Conservation (phyloP, 2,113 vertebrate species). For the Saguinus imperator region DNA sequence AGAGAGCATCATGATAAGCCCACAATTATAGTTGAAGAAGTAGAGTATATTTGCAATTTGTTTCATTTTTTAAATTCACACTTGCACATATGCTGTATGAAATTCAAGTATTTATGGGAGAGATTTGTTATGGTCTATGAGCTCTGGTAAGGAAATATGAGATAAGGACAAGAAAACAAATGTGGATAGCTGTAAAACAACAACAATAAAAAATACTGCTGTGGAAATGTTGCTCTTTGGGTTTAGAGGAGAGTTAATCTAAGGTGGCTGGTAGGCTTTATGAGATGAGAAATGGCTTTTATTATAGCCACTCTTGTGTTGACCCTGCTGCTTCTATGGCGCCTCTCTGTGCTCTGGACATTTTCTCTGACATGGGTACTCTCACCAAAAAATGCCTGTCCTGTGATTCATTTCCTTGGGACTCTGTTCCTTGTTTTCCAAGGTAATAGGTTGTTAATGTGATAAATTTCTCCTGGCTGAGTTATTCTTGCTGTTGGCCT, state of each 20-base stretch:
- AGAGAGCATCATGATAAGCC: neutral
- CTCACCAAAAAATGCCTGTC: neutral
- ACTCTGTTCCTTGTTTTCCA: neutral
- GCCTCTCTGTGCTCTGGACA: neutral
- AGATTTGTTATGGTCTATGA: neutral
- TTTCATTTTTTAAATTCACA: neutral
- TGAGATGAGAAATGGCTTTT: neutral
- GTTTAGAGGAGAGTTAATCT: neutral
- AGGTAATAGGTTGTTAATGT: neutral
- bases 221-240: neutral
- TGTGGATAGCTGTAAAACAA: neutral
- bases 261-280: neutral
- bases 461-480: neutral
- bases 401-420: neutral
- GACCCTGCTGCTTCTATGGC: neutral
- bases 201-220: neutral
- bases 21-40: neutral
- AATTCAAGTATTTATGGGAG: neutral
- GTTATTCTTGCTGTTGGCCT: neutral
- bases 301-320: neutral
- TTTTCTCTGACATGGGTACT: neutral
- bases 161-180: conserved; percentile 15
- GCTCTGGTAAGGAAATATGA: neutral
- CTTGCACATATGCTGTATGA: neutral
- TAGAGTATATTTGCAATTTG: neutral